phyloP scores from a whole-genome alignment of 2,797 vertebrate species.

The Hapalemur alaotrensis region DNA sequence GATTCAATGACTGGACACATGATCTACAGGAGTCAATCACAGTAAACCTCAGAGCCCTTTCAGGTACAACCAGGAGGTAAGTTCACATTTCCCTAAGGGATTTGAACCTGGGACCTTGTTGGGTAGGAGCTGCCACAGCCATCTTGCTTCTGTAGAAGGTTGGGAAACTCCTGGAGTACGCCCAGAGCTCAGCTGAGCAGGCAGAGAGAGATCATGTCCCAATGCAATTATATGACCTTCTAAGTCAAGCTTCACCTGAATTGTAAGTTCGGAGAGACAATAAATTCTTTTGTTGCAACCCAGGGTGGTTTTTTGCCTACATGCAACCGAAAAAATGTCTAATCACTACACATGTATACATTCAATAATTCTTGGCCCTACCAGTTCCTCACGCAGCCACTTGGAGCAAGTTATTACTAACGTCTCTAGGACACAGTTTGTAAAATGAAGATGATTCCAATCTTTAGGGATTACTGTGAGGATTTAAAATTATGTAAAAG shows the following conservation, averaged over 20 bases:
- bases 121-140: neutral
- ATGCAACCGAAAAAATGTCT: neutral
- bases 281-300: neutral
- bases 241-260: neutral
- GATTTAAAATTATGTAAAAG: slow-evolving; percentile 13
- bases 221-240: neutral
- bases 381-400: neutral
- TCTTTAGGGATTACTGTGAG: neutral
- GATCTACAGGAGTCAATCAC: neutral
- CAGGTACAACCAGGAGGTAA: neutral
- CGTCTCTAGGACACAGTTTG: neutral
- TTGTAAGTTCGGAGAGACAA: neutral
- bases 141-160: neutral
- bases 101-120: neutral
- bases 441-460: slow-evolving; percentile 8
- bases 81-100: neutral
- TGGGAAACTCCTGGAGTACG: neutral
- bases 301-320: neutral
- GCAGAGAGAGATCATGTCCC: neutral
- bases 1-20: neutral
- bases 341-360: neutral
- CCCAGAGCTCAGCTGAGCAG: neutral
- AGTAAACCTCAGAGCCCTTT: neutral
- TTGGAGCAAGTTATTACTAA: neutral
- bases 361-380: neutral